A percentile compares a stretch with the other conserved stretches of the same genome.
Conservation (phyloP, 2,888 invertebrate species). For the Drosophila kambysellisi region DNA sequence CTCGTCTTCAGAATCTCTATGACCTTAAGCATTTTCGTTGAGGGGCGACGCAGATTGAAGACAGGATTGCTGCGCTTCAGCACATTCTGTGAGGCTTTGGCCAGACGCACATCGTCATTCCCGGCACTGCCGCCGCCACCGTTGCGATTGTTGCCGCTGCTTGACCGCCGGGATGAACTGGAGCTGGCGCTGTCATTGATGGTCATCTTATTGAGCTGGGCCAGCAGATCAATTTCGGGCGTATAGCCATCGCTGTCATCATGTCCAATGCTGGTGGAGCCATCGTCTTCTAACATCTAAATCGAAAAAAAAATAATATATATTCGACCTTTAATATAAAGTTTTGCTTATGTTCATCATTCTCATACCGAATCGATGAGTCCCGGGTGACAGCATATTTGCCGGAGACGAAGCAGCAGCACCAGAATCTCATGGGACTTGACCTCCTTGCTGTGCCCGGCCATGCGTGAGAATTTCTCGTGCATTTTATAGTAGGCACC, state of each 20-base stretch:
- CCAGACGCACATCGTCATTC: slow-evolving; percentile 83
- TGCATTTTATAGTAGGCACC: slow-evolving; percentile 88
- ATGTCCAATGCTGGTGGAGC: slow-evolving; percentile 55
- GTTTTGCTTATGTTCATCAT: background rate
- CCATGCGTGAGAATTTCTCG: slow-evolving; percentile 87
- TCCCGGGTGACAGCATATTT: slow-evolving; percentile 95
- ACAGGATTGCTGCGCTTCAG: slow-evolving; percentile 90
- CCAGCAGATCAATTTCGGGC: slow-evolving; percentile 87
- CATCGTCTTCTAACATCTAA: slow-evolving; percentile 86
- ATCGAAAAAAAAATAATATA: slow-evolving; percentile 48
- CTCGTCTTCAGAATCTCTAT: slow-evolving; percentile 87
- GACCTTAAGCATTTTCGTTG: slow-evolving; percentile 89
- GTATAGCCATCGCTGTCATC: slow-evolving; percentile 83
- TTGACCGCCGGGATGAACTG: slow-evolving; percentile 6
- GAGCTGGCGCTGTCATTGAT: slow-evolving; percentile 82
- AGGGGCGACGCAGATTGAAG: slow-evolving; percentile 87
- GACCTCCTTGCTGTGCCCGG: slow-evolving; percentile 87
- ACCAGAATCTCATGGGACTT: slow-evolving; percentile 91
- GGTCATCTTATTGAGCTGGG: slow-evolving; percentile 88
- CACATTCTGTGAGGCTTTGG: slow-evolving; percentile 88
- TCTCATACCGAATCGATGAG: slow-evolving; percentile 89
- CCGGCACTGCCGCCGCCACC: background rate
- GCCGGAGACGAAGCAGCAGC: slow-evolving; percentile 92
- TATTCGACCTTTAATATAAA: background rate
- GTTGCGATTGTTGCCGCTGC: slow-evolving; percentile 23